phyloP scores from a whole-genome alignment of 2,113 vertebrate species.

The Regulus satrapa region DNA sequence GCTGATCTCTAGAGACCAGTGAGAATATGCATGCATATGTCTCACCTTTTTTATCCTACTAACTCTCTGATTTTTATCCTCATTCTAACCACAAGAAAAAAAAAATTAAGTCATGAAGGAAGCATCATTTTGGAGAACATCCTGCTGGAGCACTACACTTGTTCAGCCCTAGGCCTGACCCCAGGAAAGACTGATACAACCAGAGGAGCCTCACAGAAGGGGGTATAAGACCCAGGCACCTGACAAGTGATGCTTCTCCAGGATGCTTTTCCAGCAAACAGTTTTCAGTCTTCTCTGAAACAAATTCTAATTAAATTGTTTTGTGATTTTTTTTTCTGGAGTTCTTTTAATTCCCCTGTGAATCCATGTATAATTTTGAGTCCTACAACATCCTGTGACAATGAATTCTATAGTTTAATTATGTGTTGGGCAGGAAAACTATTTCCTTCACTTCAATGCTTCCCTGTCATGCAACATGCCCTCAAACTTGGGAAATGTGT shows the following conservation, averaged over 20 bases:
- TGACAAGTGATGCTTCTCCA: background rate
- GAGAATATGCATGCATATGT: background rate
- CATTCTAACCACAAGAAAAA: background rate
- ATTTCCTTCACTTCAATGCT: background rate
- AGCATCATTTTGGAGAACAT: background rate
- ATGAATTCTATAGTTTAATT: background rate
- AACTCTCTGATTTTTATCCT: background rate
- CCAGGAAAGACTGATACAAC: background rate
- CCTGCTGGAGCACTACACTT: rapidly evolving
- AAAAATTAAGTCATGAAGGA: background rate
- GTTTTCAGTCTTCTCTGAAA: background rate
- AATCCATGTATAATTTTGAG: background rate
- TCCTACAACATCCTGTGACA: background rate
- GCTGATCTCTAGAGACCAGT: background rate
- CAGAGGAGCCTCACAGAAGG: background rate
- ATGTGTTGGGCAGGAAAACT: background rate
- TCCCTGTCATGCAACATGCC: background rate
- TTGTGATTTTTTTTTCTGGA: background rate
- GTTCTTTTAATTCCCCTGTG: background rate
- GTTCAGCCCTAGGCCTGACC: background rate
- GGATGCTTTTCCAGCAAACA: background rate
- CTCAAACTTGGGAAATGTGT: background rate
- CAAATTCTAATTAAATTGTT: background rate
- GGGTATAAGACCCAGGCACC: background rate
- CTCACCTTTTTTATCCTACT: background rate